A percentile compares a stretch with the other conserved stretches of the same genome.
Conservation (phyloP, 2,888 invertebrate species). For the Trichacis sp. region DNA sequence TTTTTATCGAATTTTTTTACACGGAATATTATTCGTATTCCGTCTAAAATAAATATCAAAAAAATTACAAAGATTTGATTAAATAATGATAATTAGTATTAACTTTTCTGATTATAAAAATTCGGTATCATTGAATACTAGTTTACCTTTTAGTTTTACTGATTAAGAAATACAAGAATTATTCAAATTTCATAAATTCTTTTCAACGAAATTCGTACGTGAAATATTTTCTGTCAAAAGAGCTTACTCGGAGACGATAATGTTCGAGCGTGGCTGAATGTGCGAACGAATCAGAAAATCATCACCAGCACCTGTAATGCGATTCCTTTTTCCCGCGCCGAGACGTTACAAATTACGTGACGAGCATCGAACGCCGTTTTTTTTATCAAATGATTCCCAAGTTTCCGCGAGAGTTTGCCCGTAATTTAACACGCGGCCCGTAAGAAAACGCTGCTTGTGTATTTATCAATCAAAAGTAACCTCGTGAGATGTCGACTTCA, state of each 20-base stretch:
- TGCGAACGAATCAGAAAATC: conserved; percentile 17
- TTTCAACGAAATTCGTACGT: no score
- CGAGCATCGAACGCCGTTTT: conserved; percentile 44
- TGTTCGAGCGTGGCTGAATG: conserved; percentile 1
- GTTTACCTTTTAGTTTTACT: no score
- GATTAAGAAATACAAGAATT: no score
- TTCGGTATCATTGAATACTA: no score
- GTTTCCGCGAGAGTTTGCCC: conserved; percentile 28
- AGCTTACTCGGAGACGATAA: not conserved
- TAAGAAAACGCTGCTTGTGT: conserved; percentile 22
- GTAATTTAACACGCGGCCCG: conserved; percentile 27
- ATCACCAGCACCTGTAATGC: conserved; percentile 21
- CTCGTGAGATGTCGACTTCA: conserved; percentile 8
- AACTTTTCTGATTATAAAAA: no score
- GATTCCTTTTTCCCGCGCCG: conserved; percentile 28
- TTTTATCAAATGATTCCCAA: conserved; percentile 39
- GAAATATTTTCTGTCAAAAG: not conserved
- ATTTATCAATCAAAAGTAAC: conserved; percentile 28
- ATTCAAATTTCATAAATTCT: no score
- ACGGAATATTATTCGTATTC: no score
- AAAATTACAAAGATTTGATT: no score
- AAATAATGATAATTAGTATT: no score
- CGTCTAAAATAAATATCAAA: no score
- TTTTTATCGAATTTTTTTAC: no score
- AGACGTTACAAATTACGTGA: conserved; percentile 32